A percentile compares a stretch with the other conserved stretches of the same genome.
phyloP scores from a whole-genome alignment of 2,113 vertebrate species.

The Alectura lathami region DNA sequence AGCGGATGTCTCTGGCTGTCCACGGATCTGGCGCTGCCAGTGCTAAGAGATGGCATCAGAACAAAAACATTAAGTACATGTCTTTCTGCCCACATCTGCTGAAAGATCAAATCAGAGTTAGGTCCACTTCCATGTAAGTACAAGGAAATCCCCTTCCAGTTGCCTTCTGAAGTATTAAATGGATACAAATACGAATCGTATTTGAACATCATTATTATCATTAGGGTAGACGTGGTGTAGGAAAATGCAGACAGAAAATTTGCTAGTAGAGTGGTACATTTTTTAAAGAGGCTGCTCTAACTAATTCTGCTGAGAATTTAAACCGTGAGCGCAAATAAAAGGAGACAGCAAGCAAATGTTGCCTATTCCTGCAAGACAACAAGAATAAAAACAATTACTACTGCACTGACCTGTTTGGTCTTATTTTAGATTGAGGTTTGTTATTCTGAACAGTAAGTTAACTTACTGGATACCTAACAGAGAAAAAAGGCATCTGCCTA shows the following conservation, averaged over 20 bases:
- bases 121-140: background rate
- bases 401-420: background rate
- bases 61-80: background rate
- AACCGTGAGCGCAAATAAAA: background rate
- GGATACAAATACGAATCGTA: background rate
- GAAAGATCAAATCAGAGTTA: background rate
- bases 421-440: conserved; percentile 5
- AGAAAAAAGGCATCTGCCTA: background rate
- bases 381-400: background rate
- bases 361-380: background rate
- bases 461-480: background rate
- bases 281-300: background rate
- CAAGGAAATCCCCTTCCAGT: background rate
- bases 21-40: background rate
- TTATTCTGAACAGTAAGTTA: background rate
- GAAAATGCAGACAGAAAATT: background rate
- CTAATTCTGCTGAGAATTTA: background rate
- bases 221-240: background rate
- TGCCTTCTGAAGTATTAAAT: background rate
- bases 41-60: background rate
- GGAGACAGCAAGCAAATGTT: background rate
- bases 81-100: background rate
- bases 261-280: background rate
- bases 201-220: conserved; percentile 21
- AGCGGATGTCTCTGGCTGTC: background rate